phyloP scores from a whole-genome alignment of 1,140 invertebrate species.

The Drosophila miranda region DNA sequence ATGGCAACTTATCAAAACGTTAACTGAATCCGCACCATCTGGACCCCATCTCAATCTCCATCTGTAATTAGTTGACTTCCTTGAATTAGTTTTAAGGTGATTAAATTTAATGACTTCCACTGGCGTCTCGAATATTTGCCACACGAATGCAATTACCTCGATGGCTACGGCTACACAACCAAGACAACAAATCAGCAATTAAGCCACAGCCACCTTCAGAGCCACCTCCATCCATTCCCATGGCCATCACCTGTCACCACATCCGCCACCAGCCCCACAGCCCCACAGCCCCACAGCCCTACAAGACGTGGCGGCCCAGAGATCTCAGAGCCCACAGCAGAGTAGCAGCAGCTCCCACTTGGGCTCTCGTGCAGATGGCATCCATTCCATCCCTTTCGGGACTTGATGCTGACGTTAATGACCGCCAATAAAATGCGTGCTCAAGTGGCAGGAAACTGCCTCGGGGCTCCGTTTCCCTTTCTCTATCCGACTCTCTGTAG shows the following conservation, averaged over 20 bases:
- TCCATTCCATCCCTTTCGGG: conserved; percentile 13
- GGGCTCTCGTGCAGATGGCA: too few species aligned
- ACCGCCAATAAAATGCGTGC: conserved; percentile 78
- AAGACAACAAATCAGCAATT: conserved; percentile 61
- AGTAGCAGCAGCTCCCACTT: too few species aligned
- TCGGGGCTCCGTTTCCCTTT: conserved; percentile 5
- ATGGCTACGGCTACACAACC: conserved; percentile 36
- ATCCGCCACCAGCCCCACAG: conserved; percentile 34
- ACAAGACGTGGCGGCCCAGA: too few species aligned
- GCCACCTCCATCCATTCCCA: conserved; percentile 10
- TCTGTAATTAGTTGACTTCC: conserved; percentile 32
- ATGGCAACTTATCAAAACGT: conserved; percentile 38
- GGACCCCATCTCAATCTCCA: neutral
- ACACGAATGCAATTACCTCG: conserved; percentile 56
- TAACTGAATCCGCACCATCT: conserved; percentile 14
- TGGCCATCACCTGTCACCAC: conserved; percentile 47
- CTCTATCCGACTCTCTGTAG: neutral
- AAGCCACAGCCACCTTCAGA: conserved; percentile 33
- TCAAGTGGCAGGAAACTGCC: conserved; percentile 67
- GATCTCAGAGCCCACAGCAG: too few species aligned
- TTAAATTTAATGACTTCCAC: conserved; percentile 49
- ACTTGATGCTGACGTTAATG: conserved; percentile 70
- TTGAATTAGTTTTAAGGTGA: conserved; percentile 58
- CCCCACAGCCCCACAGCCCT: conserved; percentile 3
- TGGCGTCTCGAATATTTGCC: conserved; percentile 56